phyloP scores from a whole-genome alignment of 35 echinoderm and acorn worm genomes.

The Lytechinus variegatus region DNA sequence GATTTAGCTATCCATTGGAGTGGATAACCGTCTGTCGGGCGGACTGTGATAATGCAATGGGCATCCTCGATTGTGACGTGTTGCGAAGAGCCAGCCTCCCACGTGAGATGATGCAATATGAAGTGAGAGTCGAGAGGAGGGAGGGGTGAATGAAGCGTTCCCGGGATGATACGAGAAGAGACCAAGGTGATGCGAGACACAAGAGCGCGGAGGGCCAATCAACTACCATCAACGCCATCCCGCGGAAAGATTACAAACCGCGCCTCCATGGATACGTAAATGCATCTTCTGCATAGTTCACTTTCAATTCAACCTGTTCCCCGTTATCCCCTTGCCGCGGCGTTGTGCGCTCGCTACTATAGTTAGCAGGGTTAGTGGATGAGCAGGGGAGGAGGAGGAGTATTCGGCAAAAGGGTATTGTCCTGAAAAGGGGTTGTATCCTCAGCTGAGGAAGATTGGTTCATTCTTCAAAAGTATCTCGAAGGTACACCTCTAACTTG shows the following conservation, averaged over 20 bases:
- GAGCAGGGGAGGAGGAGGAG: neutral
- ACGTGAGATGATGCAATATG: neutral
- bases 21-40: constrained; percentile 29
- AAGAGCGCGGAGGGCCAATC: neutral
- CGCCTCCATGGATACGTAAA: constrained; percentile 33
- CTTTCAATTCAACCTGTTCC: neutral
- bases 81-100: neutral
- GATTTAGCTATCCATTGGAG: constrained; percentile 2
- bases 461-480: neutral
- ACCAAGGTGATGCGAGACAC: neutral
- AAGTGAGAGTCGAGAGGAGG: neutral
- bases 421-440: neutral
- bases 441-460: neutral
- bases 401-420: neutral
- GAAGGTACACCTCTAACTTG: too few relatives aligned
- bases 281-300: constrained; percentile 14
- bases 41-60: neutral
- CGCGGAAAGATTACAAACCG: constrained; percentile 29
- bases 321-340: neutral
- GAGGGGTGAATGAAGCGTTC: neutral
- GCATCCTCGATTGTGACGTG: constrained; percentile 26
- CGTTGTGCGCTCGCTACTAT: neutral
- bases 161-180: neutral
- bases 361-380: neutral
- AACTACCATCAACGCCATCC: constrained; percentile 20